Percentiles rank a stretch among this genome's conserved stretches.
phyloP scores from a whole-genome alignment of 2,797 vertebrate genomes.

The Dipus sagitta region DNA sequence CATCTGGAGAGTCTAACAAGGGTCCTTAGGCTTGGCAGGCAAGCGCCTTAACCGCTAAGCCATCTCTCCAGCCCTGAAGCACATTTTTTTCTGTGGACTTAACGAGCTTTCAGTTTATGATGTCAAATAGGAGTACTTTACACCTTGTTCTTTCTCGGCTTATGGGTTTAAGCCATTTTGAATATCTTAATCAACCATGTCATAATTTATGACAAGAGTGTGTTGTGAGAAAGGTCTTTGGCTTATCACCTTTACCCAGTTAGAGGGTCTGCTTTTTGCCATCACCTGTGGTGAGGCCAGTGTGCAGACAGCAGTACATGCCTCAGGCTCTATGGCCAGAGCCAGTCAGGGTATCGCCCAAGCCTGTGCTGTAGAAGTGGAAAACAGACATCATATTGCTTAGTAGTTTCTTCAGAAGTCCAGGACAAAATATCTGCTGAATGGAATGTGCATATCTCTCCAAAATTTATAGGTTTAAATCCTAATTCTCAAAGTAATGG shows the following conservation, averaged over 20 bases:
- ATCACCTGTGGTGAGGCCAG: rapidly evolving
- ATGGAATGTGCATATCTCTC: background rate
- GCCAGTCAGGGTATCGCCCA: rapidly evolving
- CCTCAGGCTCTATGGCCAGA: background rate
- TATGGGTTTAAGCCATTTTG: background rate
- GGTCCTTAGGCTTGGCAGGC: too few relatives aligned
- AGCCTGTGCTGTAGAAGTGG: background rate
- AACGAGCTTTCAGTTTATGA: background rate
- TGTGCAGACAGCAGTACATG: background rate
- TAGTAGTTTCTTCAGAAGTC: background rate
- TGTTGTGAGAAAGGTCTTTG: background rate
- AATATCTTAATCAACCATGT: background rate
- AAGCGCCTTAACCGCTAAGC: too few relatives aligned
- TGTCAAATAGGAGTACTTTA: background rate
- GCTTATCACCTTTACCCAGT: background rate
- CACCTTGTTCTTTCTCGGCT: background rate
- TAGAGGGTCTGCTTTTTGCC: background rate
- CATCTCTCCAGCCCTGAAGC: too few relatives aligned
- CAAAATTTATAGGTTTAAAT: background rate
- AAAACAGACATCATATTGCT: background rate
- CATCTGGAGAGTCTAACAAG: too few relatives aligned
- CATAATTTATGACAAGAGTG: background rate
- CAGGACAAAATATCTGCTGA: background rate
- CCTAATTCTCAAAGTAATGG: background rate
- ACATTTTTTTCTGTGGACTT: background rate